These are phyloP conservation scores for Eremobia ochroleuca DNA, from an alignment of 2,888 invertebrate genomes.

Conservation along the genomic window DNA sequence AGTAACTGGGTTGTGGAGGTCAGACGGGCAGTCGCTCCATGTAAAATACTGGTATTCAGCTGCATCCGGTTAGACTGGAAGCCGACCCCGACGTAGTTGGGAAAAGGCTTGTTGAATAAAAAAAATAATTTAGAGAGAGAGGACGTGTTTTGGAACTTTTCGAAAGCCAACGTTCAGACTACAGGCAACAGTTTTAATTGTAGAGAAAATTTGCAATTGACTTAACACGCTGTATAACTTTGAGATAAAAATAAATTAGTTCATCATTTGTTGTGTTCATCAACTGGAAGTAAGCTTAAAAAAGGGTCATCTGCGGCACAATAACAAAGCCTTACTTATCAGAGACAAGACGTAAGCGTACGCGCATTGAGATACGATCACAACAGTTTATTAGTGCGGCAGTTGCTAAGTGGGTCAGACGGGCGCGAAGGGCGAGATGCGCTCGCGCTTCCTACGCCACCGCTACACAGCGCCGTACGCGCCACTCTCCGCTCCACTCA, in stretches of 20 bases:
- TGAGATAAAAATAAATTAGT: neutral
- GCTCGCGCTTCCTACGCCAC: slow-evolving; percentile 79
- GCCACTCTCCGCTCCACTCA: slow-evolving; percentile 63
- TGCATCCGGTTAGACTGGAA: too few species aligned
- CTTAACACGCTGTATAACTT: neutral
- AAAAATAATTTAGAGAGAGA: neutral
- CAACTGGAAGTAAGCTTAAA: neutral
- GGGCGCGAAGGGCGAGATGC: slow-evolving; percentile 82
- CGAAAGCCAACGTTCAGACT: neutral
- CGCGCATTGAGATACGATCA: slow-evolving; percentile 60
- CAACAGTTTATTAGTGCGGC: slow-evolving; percentile 73
- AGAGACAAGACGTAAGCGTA: slow-evolving; percentile 41
- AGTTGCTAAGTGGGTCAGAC: slow-evolving; percentile 80
- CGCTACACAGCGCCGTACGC: slow-evolving; percentile 40
- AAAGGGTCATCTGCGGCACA: neutral
- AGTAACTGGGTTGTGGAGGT: too few species aligned
- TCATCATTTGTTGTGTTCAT: neutral
- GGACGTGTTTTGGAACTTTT: neutral
- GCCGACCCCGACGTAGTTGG: too few species aligned
- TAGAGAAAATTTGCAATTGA: neutral
- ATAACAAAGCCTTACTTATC: slow-evolving; percentile 30
- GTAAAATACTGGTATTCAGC: too few species aligned
- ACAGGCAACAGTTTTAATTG: neutral
- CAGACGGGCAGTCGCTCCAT: too few species aligned
- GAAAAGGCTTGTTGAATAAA: too few species aligned